These are phyloP conservation scores for Lamellibrachia satsuma DNA, from an alignment of 2,888 invertebrate species.

Conservation along the genomic window DNA sequence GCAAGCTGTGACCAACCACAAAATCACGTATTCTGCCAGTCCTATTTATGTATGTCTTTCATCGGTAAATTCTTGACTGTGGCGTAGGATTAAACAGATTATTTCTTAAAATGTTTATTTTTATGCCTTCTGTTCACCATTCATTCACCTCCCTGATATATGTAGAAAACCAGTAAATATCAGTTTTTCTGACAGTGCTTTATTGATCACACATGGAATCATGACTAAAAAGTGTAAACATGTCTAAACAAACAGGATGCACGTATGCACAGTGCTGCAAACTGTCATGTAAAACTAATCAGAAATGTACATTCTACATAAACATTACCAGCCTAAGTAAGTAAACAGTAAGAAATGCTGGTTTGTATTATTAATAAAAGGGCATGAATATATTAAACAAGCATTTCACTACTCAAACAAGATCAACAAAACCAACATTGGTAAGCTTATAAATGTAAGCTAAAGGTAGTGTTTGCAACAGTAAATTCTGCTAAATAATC, in stretches of 20 bases:
- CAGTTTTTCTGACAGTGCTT: background rate
- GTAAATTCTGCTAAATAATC: background rate
- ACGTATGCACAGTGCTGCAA: background rate
- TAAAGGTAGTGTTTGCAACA: no score
- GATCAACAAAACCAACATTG: background rate
- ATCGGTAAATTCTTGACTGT: no score
- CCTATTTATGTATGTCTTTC: no score
- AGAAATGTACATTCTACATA: background rate
- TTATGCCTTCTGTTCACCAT: background rate
- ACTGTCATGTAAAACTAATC: background rate
- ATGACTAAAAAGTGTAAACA: background rate
- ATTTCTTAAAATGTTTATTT: background rate
- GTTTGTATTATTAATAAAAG: constrained; percentile 8
- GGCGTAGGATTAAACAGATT: background rate
- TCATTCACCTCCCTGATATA: background rate
- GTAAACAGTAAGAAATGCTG: background rate
- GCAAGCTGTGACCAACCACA: no score
- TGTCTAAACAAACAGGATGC: background rate
- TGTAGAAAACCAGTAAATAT: background rate
- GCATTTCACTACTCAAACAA: background rate
- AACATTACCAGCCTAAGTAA: background rate
- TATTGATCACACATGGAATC: background rate
- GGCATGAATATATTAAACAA: background rate
- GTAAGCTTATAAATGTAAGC: background rate
- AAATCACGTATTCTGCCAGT: no score